Evolutionary conservation across 2,113 vertebrate species (phyloP), one percentile per base, ranked within the genome.

Genomic region (Copsychus sechellarum): DNA sequence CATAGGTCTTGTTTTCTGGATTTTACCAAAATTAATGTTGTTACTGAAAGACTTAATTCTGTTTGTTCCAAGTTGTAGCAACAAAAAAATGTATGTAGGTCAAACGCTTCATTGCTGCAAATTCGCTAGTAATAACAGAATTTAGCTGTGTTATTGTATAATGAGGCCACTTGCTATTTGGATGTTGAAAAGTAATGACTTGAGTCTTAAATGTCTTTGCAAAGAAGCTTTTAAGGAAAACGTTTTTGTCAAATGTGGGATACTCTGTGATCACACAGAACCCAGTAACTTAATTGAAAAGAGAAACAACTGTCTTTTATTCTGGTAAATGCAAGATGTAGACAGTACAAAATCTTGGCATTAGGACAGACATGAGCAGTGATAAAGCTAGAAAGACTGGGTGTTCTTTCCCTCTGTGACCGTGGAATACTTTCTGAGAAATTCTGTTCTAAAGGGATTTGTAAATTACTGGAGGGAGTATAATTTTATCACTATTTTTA

Each of bases 401-500:
- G 60, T 83, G 11, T 73, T 81, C 12, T 89, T 10, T 89, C 34
- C 29, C 25, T 81, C 31, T 50, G 34, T 85, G 78, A 38, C 42
- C 0, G 0, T 81, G 79, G 42, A 88, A 42, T 90, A 80, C 42
- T 90, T 94, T 92, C 50, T 83, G 74, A 86, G 73, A 90, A 94
- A 73, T 15, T 76, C 50, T 77, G 12, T 66, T 92, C 86, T 90
- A 28, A 54, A 80, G 88, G 67, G 91, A 86, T 81, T 94, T 90
- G 25, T 78, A 62, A 78, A 40, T 88, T 94, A 36, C 28, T 53
- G 60, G 24, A 13, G 23, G 26, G 4, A 10, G 19, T 73, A 62
- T 50, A 62, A 90, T 88, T 83, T 93, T 86, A 61, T 62, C 4
- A 2, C 93, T 91, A 84, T 88, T 95, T 97, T 92, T 96, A 91